Conservation (phyloP, 1,140 invertebrate genomes). For the Ceratosolen fusciceps region DNA sequence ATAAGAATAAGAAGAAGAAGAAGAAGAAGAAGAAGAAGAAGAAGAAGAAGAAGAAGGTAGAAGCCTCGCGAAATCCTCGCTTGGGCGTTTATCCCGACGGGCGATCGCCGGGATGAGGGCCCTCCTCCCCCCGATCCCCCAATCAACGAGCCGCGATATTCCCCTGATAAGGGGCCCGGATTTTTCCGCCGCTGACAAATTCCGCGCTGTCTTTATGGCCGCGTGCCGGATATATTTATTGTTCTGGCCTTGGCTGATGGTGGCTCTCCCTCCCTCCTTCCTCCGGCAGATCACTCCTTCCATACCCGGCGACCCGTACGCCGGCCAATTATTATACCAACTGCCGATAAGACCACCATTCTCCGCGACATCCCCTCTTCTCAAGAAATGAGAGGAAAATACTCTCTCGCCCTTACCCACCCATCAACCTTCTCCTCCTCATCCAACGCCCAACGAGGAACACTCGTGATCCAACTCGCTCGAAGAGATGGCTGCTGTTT, state of each 20-base stretch:
- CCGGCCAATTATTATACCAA: neutral
- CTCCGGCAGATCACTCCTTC: too few species aligned
- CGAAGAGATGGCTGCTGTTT: neutral
- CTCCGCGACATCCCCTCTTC: too few species aligned
- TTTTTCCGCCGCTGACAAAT: slow-evolving; percentile 47
- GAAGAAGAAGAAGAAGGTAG: too few species aligned
- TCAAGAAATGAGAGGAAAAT: neutral
- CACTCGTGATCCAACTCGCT: too few species aligned
- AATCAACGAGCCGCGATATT: neutral
- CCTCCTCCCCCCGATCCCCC: neutral
- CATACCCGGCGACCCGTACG: neutral
- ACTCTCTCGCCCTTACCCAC: neutral
- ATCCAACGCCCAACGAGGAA: too few species aligned
- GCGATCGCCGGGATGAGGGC: slow-evolving; percentile 22
- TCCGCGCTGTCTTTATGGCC: slow-evolving; percentile 29
- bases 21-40: too few species aligned
- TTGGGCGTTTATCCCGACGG: slow-evolving; percentile 30
- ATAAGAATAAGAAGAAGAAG: too few species aligned
- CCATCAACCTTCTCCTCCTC: neutral
- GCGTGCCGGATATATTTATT: slow-evolving; percentile 36
- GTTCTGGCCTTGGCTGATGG: slow-evolving; percentile 25
- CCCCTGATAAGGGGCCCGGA: slow-evolving; percentile 8
- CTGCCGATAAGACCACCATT: neutral
- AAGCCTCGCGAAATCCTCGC: slow-evolving; percentile 33
- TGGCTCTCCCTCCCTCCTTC: neutral